Base-by-base conservation (phyloP, 2,797 vertebrate genomes). In the Gymnoscopelus microlampas region DNA sequence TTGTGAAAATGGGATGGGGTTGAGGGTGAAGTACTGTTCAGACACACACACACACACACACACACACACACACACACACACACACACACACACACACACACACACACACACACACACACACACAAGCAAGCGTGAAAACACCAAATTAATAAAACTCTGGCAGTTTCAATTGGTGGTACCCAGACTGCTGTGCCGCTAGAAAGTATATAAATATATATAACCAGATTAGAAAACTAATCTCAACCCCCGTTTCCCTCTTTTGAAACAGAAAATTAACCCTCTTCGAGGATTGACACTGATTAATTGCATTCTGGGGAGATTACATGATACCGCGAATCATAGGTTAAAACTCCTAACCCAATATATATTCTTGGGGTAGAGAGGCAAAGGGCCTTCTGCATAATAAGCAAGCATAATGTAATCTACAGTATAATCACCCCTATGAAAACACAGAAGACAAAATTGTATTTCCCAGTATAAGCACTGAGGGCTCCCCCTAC, bases 401-500 rank as follows among this genome's bases (percentile, higher is more conserved):
- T 75, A 56, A 44, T 71, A 50, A 83, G 67, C 64, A 84, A 81
- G 11, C 15, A 76, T 50, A 76, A 67, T 32, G 66, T 58, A 67
- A 70, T 78, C 71, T 79, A 70, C 56, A 63, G 24, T 73, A 70
- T 80, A 75, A 84, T 72, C 53, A 80, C 78, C 56, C 32, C 13
- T 3, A 5, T 67, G 29, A 63, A 71, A 44, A 80, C 61, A 63
- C 48, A 76, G 73, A 50, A 48, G 51, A 66, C 66, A 13, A 23
- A 5, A 26, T 39, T 68, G 24, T 61, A 24, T 57, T 64, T 53
- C 8, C 63, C 68, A 4, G 68, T 83, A 50, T 19, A 59, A 87
- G 81, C 79, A 88, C 73, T 85, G 72, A 32, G 87, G 75, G 89
- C 89, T 90, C 90, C 92, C 84, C 91, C 91, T 93, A 75, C 79